Evolutionary conservation across 1,140 invertebrate species (phyloP), one percentile per base, ranked within the genome.

Genomic region (Cheumatopsyche charites): DNA sequence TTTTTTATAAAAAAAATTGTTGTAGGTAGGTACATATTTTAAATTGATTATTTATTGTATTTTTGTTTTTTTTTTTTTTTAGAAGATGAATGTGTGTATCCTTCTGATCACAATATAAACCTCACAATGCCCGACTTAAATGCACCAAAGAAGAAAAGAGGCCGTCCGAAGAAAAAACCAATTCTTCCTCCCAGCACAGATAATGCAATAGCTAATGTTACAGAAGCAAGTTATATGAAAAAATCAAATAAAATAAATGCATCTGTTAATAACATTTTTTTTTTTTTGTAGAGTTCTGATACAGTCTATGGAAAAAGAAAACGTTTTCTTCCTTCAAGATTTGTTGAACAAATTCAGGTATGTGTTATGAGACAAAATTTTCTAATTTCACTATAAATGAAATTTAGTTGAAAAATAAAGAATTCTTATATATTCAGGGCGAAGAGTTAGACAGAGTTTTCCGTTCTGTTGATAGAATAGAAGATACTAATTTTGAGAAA

Each of bases 361-460:
- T n/a, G n/a, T n/a, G n/a, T n/a, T n/a, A n/a, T n/a, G n/a, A n/a
- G n/a, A n/a, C n/a, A n/a, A n/a, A n/a, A n/a, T n/a, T n/a, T n/a
- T n/a, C n/a, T n/a, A n/a, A n/a, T n/a, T n/a, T n/a, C n/a, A n/a
- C n/a, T n/a, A n/a, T n/a, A n/a, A n/a, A n/a, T n/a, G n/a, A n/a
- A n/a, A n/a, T n/a, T n/a, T n/a, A n/a, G n/a, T n/a, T n/a, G n/a
- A n/a, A n/a, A n/a, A n/a, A n/a, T n/a, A n/a, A n/a, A n/a, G n/a
- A n/a, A n/a, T 47, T 15, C 43, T 47, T 47, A 6, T n/a, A 52
- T 17, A 17, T 52, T 21, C 78, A 90, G 85, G 90, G 90, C 0
- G 90, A 90, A 81, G 90, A 92, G 82, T 80, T 92, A 49, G 90
- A 91, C 77, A 84, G 87, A 77, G 90, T 92, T 75, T 89, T 91